A percentile compares a stretch with the other conserved stretches of the same genome.
Conservation (phyloP, 2,113 vertebrate genomes). For the Oriolus oriolus region DNA sequence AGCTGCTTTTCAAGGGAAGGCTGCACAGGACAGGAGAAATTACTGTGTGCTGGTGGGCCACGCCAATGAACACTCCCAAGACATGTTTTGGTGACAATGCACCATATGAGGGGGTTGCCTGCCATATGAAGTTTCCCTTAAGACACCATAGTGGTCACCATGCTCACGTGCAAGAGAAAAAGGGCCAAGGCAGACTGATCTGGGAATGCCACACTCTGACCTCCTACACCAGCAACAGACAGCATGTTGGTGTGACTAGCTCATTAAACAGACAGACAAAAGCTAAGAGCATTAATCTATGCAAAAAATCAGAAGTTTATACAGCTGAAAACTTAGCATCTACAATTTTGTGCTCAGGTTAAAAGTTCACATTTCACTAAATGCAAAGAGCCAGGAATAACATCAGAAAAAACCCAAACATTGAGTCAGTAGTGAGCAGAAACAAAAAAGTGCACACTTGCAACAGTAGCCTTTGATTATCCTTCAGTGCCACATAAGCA, state of each 20-base stretch:
- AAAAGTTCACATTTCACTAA: background rate
- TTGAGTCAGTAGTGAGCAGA: background rate
- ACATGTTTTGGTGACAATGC: background rate
- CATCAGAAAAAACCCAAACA: fast-evolving
- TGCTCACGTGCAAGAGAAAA: background rate
- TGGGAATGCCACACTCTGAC: background rate
- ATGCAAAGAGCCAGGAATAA: background rate
- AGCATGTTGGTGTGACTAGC: background rate
- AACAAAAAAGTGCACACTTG: background rate
- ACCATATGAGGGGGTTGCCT: background rate
- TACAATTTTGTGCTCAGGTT: background rate
- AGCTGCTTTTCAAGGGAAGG: background rate
- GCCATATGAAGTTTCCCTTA: background rate
- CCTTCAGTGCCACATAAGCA: background rate
- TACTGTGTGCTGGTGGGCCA: background rate
- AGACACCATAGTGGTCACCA: background rate
- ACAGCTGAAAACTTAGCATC: background rate
- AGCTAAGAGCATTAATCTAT: background rate
- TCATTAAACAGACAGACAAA: background rate
- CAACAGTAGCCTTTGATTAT: background rate
- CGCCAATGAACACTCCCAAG: background rate
- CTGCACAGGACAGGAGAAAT: background rate
- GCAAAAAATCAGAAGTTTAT: background rate
- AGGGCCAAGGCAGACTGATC: background rate
- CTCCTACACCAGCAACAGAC: background rate